Conservation (phyloP, 2,797 vertebrate species). For the Cynodonichthys magdalenae region DNA sequence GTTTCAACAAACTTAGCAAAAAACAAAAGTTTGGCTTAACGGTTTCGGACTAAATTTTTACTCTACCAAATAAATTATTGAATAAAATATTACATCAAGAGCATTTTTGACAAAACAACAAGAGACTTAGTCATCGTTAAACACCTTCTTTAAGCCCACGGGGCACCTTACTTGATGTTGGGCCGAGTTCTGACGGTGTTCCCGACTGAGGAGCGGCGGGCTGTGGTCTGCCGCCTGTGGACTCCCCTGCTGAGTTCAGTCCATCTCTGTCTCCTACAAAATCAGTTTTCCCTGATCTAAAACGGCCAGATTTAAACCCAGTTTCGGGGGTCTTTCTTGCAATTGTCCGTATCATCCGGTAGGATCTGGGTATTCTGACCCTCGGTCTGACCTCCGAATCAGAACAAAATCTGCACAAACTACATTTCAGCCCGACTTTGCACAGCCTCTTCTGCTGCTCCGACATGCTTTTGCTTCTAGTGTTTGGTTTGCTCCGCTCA, state of each 20-base stretch:
- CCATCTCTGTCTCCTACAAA: background rate
- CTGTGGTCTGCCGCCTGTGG: too few relatives aligned
- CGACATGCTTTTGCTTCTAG: background rate
- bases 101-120: background rate
- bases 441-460: background rate
- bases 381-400: too few relatives aligned
- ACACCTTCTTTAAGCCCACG: background rate
- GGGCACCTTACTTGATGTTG: constrained; percentile 42
- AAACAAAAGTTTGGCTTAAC: background rate
- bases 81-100: background rate
- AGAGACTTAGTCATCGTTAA: too few relatives aligned
- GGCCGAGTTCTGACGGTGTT: background rate
- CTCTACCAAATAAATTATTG: background rate
- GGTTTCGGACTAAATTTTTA: too few relatives aligned
- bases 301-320: background rate
- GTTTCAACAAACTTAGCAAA: background rate
- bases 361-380: background rate
- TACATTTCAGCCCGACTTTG: background rate
- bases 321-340: too few relatives aligned
- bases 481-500: constrained; percentile 7
- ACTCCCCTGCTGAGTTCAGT: background rate
- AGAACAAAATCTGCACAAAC: background rate
- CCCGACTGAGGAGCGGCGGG: background rate
- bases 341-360: too few relatives aligned
- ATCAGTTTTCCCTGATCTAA: background rate